Evolutionary conservation across 2,113 vertebrate genomes (phyloP).

Genomic region (Aphyosemion australe): DNA sequence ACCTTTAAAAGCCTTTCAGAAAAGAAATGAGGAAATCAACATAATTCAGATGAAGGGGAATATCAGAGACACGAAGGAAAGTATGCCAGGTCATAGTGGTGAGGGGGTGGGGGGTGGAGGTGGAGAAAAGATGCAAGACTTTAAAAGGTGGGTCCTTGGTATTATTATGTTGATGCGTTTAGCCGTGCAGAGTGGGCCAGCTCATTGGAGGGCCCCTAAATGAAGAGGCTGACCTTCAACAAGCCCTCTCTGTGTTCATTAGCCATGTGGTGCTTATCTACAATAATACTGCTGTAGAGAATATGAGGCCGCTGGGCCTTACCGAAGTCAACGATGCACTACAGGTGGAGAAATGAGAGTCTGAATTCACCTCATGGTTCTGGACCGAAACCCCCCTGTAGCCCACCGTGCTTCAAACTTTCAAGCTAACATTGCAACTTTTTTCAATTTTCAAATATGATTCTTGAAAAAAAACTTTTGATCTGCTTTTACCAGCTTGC

Average conservation of each 20-base stretch:
- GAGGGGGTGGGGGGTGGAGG: not conserved
- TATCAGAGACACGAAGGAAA: constrained; percentile 61
- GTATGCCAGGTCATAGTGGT: constrained; percentile 46
- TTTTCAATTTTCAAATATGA: not conserved
- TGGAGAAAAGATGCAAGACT: constrained; percentile 50
- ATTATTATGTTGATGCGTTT: constrained; percentile 77
- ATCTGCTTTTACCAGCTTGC: too few species aligned
- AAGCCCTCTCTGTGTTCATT: constrained; percentile 78
- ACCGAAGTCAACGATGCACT: constrained; percentile 60
- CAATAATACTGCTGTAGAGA: constrained; percentile 68
- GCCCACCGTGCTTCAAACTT: not conserved
- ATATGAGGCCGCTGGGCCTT: constrained; percentile 53
- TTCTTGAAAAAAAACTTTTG: too few species aligned
- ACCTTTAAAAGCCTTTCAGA: constrained; percentile 80
- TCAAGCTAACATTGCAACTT: constrained; percentile 36
- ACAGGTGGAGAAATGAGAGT: constrained; percentile 52
- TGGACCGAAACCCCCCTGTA: constrained; percentile 26
- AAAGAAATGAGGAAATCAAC: constrained; percentile 73
- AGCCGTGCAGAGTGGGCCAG: constrained; percentile 74
- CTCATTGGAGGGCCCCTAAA: constrained; percentile 76
- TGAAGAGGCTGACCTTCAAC: constrained; percentile 82
- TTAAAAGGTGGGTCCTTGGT: constrained; percentile 64
- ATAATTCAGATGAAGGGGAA: constrained; percentile 72
- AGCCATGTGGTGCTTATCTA: constrained; percentile 75
- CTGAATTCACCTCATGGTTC: constrained; percentile 35